These are phyloP conservation scores for Dynastes grantii DNA, from an alignment of 2,888 invertebrate genomes.

Conservation along the genomic window DNA sequence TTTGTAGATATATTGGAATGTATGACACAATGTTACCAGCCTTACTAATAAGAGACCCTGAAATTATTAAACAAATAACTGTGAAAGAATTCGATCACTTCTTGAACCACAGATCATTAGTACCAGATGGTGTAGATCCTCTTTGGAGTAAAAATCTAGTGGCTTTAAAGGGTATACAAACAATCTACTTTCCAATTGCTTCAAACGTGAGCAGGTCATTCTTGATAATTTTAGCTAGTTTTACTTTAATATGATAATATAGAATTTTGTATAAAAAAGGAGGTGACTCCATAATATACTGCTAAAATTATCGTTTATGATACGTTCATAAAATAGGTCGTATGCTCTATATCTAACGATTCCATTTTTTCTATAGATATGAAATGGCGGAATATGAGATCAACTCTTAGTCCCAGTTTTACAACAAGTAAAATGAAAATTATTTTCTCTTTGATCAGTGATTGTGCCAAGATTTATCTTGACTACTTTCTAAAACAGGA, in stretches of 20 bases:
- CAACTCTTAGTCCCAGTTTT: conserved; percentile 64
- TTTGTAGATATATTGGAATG: conserved; percentile 47
- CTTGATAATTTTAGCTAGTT: conserved; percentile 13
- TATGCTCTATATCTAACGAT: no score
- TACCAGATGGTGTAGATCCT: conserved; percentile 67
- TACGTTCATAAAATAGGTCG: no score
- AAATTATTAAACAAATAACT: conserved; percentile 62
- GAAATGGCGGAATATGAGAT: conserved; percentile 62
- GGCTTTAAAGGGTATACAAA: conserved; percentile 44
- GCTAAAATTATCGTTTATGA: no score
- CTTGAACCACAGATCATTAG: conserved; percentile 66
- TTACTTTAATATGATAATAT: no score
- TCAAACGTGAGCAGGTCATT: background rate
- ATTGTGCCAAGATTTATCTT: conserved; percentile 59
- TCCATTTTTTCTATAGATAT: conserved; percentile 51
- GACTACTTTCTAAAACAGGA: conserved; percentile 52
- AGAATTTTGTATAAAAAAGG: no score
- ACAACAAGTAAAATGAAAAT: conserved; percentile 62
- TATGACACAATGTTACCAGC: conserved; percentile 64
- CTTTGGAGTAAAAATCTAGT: conserved; percentile 70
- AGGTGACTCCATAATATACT: no score
- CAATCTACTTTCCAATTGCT: background rate
- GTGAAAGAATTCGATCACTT: conserved; percentile 77
- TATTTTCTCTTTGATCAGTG: conserved; percentile 61
- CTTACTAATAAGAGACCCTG: conserved; percentile 73